Conservation (phyloP, 2,888 invertebrate genomes). For the Arctia plantaginis region DNA sequence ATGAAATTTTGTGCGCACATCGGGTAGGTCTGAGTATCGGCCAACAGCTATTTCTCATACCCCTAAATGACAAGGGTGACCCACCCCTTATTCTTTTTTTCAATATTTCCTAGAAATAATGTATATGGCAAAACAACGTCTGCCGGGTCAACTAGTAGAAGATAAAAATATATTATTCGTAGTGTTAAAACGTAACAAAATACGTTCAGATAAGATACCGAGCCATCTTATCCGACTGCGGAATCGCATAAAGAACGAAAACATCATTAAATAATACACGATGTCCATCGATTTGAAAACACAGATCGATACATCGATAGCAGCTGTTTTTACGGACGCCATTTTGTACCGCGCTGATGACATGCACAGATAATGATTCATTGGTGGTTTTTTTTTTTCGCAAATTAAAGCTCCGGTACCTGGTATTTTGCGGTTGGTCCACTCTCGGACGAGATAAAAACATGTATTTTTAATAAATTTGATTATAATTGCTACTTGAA, state of each 20-base stretch:
- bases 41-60: too few relatives aligned
- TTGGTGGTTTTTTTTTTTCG: constrained; percentile 31
- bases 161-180: neutral
- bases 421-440: constrained; percentile 30
- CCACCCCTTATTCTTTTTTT: too few relatives aligned
- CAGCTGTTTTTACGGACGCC: constrained; percentile 31
- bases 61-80: too few relatives aligned
- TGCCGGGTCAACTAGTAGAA: too few relatives aligned
- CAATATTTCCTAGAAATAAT: too few relatives aligned
- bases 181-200: neutral
- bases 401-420: constrained; percentile 18
- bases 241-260: constrained; percentile 6
- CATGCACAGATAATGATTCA: constrained; percentile 36
- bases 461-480: neutral
- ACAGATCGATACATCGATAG: constrained; percentile 23
- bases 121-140: too few relatives aligned
- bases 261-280: constrained; percentile 16
- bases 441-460: neutral
- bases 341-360: constrained; percentile 42
- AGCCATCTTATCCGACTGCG: neutral
- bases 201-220: neutral
- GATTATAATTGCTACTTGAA: neutral
- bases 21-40: too few relatives aligned
- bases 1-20: too few relatives aligned
- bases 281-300: constrained; percentile 26